Conservation (phyloP, 2,797 vertebrate species). For the Fistularia commersonii region DNA sequence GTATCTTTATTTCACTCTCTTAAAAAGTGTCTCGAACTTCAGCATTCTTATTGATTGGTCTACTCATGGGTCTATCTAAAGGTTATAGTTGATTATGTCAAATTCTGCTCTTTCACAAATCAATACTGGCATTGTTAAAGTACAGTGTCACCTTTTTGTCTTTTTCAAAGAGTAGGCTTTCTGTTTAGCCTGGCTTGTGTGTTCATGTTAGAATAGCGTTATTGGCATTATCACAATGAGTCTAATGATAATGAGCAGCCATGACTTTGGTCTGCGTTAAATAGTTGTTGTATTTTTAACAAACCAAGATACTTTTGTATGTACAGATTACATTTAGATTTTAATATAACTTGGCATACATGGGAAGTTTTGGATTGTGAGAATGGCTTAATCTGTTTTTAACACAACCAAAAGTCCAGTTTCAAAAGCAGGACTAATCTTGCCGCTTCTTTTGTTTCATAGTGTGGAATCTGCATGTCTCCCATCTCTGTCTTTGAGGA, state of each 20-base stretch:
- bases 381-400: not conserved
- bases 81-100: conserved; percentile 58
- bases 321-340: too few relatives aligned
- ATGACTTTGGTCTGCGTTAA: conserved; percentile 1
- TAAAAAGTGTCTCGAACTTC: conserved; percentile 22
- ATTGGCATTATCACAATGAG: conserved; percentile 3
- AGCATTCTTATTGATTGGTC: conserved; percentile 27
- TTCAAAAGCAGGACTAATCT: not conserved
- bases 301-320: too few relatives aligned
- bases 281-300: too few relatives aligned
- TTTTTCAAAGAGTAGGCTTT: conserved; percentile 38
- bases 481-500: conserved; percentile 94
- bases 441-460: conserved; percentile 33
- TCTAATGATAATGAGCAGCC: conserved; percentile 9
- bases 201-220: too few relatives aligned
- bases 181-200: conserved; percentile 42
- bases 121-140: conserved; percentile 62
- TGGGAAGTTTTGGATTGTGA: too few relatives aligned
- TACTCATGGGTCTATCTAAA: conserved; percentile 55
- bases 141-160: conserved; percentile 39
- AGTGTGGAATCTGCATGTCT: conserved; percentile 99
- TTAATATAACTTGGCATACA: too few relatives aligned
- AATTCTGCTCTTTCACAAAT: conserved; percentile 53
- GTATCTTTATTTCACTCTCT: conserved; percentile 13
- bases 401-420: not conserved